Evolutionary conservation across 92 coral and sea anemone species (phyloP).

Genomic region (Porites divaricata): DNA sequence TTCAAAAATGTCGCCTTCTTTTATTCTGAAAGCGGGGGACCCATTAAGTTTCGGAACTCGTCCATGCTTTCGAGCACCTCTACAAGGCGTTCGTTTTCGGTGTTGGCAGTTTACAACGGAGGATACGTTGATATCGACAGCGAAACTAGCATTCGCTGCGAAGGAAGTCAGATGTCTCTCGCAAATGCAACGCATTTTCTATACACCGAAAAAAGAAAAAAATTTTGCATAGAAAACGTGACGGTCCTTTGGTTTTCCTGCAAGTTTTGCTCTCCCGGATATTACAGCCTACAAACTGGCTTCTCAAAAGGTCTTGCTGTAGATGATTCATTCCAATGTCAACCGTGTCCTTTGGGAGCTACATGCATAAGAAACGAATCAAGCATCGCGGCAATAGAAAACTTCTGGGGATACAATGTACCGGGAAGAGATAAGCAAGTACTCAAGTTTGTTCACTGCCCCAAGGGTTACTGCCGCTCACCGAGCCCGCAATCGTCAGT

Average conservation of each 20-base stretch:
- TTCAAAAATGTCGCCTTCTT: constrained; percentile 34
- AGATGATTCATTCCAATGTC: constrained; percentile 41
- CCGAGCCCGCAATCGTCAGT: constrained; percentile 19
- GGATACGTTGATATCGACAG: constrained; percentile 60
- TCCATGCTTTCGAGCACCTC: constrained; percentile 24
- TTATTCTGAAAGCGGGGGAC: constrained; percentile 49
- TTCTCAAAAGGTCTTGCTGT: constrained; percentile 37
- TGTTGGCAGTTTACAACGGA: constrained; percentile 48
- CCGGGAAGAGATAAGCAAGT: background rate
- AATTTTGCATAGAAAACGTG: constrained; percentile 33
- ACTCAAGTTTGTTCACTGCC: constrained; percentile 48
- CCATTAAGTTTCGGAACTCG: constrained; percentile 23
- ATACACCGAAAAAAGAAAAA: constrained; percentile 21
- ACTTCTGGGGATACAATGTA: constrained; percentile 52
- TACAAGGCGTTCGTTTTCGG: constrained; percentile 11
- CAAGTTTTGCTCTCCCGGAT: constrained; percentile 45
- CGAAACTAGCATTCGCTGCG: constrained; percentile 34
- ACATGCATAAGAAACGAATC: constrained; percentile 9
- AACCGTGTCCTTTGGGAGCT: constrained; percentile 62
- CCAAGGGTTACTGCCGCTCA: constrained; percentile 46
- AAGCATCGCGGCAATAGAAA: constrained; percentile 55
- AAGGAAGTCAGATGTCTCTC: constrained; percentile 59
- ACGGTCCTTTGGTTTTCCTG: constrained; percentile 56
- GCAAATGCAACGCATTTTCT: constrained; percentile 49
- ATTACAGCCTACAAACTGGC: constrained; percentile 74